Evolutionary conservation across 2,113 vertebrate genomes (phyloP), one percentile per base, ranked within the genome.

Genomic region (Anhinga rufa): DNA sequence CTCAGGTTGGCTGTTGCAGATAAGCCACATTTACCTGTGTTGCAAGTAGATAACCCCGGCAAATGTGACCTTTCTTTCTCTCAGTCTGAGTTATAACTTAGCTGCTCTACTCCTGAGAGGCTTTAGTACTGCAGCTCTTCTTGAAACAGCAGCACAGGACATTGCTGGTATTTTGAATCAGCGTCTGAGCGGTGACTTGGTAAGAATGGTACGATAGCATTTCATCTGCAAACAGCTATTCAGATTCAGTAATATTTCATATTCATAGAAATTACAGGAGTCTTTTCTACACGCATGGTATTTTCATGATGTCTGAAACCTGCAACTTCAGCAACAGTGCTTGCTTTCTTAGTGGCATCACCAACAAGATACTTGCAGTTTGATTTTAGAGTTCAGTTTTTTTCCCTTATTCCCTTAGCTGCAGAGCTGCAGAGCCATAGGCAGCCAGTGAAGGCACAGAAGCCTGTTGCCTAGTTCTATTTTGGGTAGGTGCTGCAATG

Each of bases 401-500:
- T 75, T 70, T 15, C 78, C 82, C 61, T 19, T 32, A 17, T 3
- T 89, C 52, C 74, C 83, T 51, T 16, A 52, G 76, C 91, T 68
- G 86, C 91, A 57, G 77, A 52, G 77, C 84, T 66, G 91, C 90
- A 88, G 92, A 94, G 80, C 81, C 80, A 40, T 32, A 79, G 91
- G 77, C 89, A 92, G 93, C 75, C 88, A 86, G 75, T 21, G 64
- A 86, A 60, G 86, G 90, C 93, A 81, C 60, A 64, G 92, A 14
- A 85, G 75, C 70, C 92, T 94, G 95, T 82, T 95, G 81, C 54
- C 86, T 44, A 4, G 0, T 94, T 95, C 97, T 97, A 92, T 96
- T 95, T 97, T 91, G 87, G 91, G 96, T 68, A 51, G 77, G 52
- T 93, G 91, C 86, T 93, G 96, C 95, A 87, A 91, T 92, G 83